Conservation (phyloP, 2,113 vertebrate genomes). For the Xyliphius kryptos region DNA sequence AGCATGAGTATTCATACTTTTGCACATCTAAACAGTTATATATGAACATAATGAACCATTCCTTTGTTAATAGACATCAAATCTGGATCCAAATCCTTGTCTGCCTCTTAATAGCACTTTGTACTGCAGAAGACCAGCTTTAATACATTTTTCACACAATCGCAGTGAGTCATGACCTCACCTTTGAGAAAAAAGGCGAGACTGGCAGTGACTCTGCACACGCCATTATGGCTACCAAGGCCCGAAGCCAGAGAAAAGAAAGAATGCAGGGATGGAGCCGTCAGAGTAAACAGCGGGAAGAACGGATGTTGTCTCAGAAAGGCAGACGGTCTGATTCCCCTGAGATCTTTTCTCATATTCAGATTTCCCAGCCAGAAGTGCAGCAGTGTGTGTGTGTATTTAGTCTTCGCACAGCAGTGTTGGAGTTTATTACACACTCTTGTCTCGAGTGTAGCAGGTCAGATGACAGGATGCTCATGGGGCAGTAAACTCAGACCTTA, state of each 20-base stretch:
- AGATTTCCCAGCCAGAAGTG: constrained; percentile 12
- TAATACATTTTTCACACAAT: constrained; percentile 17
- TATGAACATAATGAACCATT: too few relatives aligned
- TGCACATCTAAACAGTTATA: too few relatives aligned
- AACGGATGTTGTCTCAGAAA: constrained; percentile 30
- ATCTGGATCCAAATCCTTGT: too few relatives aligned
- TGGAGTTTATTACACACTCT: constrained; percentile 25
- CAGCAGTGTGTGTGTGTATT: neutral
- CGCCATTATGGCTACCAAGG: constrained; percentile 53
- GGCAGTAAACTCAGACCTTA: too few relatives aligned
- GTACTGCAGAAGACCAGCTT: too few relatives aligned
- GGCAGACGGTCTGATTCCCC: constrained; percentile 27
- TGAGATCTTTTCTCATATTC: constrained; percentile 5
- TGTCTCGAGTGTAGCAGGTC: constrained; percentile 24
- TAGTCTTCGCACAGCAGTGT: constrained; percentile 4
- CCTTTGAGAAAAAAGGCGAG: constrained; percentile 36
- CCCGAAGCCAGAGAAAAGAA: constrained; percentile 54
- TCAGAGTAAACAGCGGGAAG: constrained; percentile 40
- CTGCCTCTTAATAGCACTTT: too few relatives aligned
- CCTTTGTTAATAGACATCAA: too few relatives aligned
- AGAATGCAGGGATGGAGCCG: constrained; percentile 57
- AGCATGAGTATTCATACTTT: too few relatives aligned
- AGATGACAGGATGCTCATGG: too few relatives aligned
- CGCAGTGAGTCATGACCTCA: constrained; percentile 32
- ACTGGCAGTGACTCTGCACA: constrained; percentile 40